phyloP scores from a whole-genome alignment of 2,888 invertebrate genomes.

The Blastobasis adustella region DNA sequence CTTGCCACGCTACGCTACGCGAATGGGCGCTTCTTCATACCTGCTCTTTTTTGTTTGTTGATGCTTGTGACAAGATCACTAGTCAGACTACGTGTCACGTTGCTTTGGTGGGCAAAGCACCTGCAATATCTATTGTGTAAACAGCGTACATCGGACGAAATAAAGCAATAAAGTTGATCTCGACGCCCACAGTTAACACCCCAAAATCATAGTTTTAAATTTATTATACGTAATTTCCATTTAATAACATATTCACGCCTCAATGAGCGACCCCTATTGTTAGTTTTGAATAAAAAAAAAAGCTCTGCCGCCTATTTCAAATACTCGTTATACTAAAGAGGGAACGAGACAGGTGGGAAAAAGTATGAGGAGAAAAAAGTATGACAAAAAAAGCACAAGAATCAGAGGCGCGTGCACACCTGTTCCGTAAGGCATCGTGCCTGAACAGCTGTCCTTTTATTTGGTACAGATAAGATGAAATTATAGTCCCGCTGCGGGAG shows the following conservation, averaged over 20 bases:
- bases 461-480: slow-evolving; percentile 32
- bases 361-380: not conserved
- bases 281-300: not conserved
- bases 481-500: slow-evolving; percentile 11
- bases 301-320: not conserved
- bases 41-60: too few relatives aligned
- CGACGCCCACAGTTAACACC: not conserved
- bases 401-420: slow-evolving; percentile 48
- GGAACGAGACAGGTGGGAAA: slow-evolving; percentile 21
- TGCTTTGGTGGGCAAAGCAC: too few relatives aligned
- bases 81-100: too few relatives aligned
- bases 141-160: too few relatives aligned
- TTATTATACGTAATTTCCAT: not conserved
- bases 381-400: slow-evolving; percentile 23
- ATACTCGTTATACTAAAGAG: slow-evolving; percentile 17
- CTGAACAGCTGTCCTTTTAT: slow-evolving; percentile 42
- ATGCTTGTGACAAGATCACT: too few relatives aligned
- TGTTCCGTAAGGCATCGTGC: slow-evolving; percentile 29
- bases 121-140: too few relatives aligned
- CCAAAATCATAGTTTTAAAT: not conserved
- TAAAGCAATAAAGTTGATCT: not conserved
- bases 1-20: too few relatives aligned
- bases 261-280: not conserved
- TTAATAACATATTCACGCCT: slow-evolving; percentile 2
- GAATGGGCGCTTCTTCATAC: too few relatives aligned